These are phyloP conservation scores for Torymus aiolomorphi DNA, from an alignment of 2,888 invertebrate genomes.

Conservation along the genomic window DNA sequence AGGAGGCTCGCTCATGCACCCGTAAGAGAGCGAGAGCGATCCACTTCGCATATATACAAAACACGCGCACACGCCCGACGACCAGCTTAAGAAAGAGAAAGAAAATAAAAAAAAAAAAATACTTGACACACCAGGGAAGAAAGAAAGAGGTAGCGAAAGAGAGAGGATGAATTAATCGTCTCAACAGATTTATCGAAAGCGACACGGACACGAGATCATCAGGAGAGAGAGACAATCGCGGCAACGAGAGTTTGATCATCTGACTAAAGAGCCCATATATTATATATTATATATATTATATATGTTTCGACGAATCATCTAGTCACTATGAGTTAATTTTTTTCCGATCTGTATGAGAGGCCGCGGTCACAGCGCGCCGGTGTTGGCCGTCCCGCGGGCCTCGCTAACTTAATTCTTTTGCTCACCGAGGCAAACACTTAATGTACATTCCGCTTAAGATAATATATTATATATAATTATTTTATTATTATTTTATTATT, in stretches of 20 bases:
- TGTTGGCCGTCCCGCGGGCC: slow-evolving; percentile 35
- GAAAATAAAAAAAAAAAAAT: slow-evolving; percentile 1
- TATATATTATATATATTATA: no score
- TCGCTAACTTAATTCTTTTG: slow-evolving; percentile 65
- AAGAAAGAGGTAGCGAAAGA: slow-evolving; percentile 21
- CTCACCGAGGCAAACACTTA: slow-evolving; percentile 52
- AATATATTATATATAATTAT: slow-evolving; percentile 50
- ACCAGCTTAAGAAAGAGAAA: neutral
- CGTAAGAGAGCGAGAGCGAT: slow-evolving; percentile 15
- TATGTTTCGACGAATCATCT: slow-evolving; percentile 64
- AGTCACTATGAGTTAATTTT: slow-evolving; percentile 68
- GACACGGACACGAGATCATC: neutral
- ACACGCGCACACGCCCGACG: slow-evolving; percentile 38
- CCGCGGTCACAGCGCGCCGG: slow-evolving; percentile 56
- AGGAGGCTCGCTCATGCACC: neutral
- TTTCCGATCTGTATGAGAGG: slow-evolving; percentile 61
- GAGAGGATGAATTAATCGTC: neutral
- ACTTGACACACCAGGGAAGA: slow-evolving; percentile 12
- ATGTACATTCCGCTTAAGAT: slow-evolving; percentile 60
- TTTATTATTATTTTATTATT: slow-evolving; percentile 20
- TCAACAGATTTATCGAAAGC: no score
- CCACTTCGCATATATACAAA: slow-evolving; percentile 35
- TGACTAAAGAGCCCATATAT: no score
- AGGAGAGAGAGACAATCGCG: slow-evolving; percentile 30
- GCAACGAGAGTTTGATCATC: slow-evolving; percentile 9